phyloP scores from a whole-genome alignment of 1,140 invertebrate species.

The Dufourea novaeangliae region DNA sequence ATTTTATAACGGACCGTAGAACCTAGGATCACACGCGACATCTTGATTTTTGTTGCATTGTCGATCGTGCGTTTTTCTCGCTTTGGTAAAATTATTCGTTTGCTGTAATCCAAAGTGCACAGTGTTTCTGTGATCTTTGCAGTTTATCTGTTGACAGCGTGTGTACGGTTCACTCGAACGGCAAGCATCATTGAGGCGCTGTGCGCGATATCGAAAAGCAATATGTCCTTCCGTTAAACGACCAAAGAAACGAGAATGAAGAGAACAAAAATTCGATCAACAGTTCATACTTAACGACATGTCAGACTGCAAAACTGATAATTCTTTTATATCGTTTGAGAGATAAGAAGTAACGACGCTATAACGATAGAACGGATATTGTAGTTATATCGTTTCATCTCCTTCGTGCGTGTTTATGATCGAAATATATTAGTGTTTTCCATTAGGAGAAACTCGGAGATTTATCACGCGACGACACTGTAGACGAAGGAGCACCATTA shows the following conservation, averaged over 20 bases:
- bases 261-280: background rate
- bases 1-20: background rate
- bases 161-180: too few relatives aligned
- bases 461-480: constrained; percentile 13
- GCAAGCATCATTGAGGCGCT: background rate
- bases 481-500: constrained; percentile 18
- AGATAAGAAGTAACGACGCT: background rate
- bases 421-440: constrained; percentile 3
- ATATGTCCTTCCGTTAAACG: background rate
- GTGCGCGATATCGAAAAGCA: background rate
- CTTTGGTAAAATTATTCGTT: background rate
- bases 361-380: background rate
- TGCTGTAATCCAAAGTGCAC: background rate
- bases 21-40: background rate
- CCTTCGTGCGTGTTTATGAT: background rate
- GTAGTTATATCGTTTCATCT: constrained; percentile 6
- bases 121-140: background rate
- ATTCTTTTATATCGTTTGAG: background rate
- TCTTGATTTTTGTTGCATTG: background rate
- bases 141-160: too few relatives aligned
- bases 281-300: background rate
- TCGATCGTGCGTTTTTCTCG: background rate
- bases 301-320: background rate
- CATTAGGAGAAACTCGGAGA: background rate
- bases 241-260: background rate